Evolutionary conservation across 2,888 invertebrate genomes (phyloP).

Genomic region (Spicauda simplicius): DNA sequence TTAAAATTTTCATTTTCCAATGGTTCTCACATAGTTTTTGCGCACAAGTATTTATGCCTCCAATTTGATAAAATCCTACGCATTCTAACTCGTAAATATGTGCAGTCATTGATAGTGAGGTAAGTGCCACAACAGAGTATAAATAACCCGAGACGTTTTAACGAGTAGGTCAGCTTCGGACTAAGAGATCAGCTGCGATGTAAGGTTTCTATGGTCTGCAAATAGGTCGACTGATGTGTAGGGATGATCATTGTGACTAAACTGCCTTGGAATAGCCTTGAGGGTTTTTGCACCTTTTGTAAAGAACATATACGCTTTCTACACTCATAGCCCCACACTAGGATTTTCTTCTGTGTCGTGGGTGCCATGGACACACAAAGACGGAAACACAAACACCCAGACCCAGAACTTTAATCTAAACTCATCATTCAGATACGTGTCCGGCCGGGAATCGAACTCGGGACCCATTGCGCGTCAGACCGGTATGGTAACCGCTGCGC

Average conservation of each 20-base stretch:
- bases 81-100: background rate
- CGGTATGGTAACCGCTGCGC: too few relatives aligned
- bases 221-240: conserved; percentile 4
- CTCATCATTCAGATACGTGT: too few relatives aligned
- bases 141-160: conserved; percentile 16
- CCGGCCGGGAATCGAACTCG: too few relatives aligned
- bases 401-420: too few relatives aligned
- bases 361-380: too few relatives aligned
- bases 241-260: background rate
- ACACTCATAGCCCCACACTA: too few relatives aligned
- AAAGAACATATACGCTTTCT: too few relatives aligned
- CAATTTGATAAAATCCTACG: background rate
- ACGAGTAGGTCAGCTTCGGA: conserved; percentile 9
- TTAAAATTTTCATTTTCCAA: background rate
- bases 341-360: too few relatives aligned
- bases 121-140: conserved; percentile 4
- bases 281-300: background rate
- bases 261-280: background rate
- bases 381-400: too few relatives aligned
- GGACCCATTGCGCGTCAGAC: too few relatives aligned
- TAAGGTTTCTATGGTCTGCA: conserved; percentile 13
- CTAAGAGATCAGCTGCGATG: conserved; percentile 13
- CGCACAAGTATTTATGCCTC: background rate
- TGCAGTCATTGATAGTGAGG: background rate
- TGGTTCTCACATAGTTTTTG: background rate